phyloP scores from a whole-genome alignment of 2,113 vertebrate species.

The Callopanchax toddi region DNA sequence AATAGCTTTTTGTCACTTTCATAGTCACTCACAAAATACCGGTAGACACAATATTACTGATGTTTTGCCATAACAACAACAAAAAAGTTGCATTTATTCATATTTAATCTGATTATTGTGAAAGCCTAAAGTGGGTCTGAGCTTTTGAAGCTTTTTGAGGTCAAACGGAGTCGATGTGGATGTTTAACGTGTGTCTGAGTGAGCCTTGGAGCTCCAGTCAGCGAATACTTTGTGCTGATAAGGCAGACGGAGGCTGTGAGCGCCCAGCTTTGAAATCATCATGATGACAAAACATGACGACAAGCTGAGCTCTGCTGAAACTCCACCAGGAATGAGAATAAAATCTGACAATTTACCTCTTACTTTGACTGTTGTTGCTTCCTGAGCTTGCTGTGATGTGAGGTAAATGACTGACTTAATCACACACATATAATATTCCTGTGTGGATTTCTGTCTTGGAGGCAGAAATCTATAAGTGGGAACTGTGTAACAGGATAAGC shows the following conservation, averaged over 20 bases:
- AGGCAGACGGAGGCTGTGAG: slow-evolving; percentile 34
- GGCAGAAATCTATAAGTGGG: slow-evolving; percentile 11
- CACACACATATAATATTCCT: not conserved
- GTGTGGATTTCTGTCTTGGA: not conserved
- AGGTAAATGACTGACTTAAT: too few relatives aligned
- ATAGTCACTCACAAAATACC: too few relatives aligned
- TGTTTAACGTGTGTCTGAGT: slow-evolving; percentile 14
- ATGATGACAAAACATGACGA: slow-evolving; percentile 28
- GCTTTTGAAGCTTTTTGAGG: slow-evolving; percentile 8
- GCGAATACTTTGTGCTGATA: slow-evolving; percentile 46
- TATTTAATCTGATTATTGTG: not conserved
- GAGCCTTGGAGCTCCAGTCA: slow-evolving; percentile 27
- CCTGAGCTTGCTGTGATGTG: too few relatives aligned
- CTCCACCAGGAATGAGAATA: not conserved
- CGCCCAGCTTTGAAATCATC: slow-evolving; percentile 17
- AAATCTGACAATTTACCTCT: not conserved
- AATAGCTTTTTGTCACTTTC: too few relatives aligned
- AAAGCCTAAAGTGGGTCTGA: not conserved
- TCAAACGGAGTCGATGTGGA: slow-evolving; percentile 39
- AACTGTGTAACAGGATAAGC: not conserved
- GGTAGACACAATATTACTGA: too few relatives aligned
- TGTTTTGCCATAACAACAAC: not conserved
- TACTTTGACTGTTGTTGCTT: too few relatives aligned
- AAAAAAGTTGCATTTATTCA: not conserved
- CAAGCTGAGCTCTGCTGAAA: slow-evolving; percentile 50